These are phyloP conservation scores for Pristionchus mayeri DNA, from an alignment of 2,888 invertebrate genomes.

Conservation along the genomic window DNA sequence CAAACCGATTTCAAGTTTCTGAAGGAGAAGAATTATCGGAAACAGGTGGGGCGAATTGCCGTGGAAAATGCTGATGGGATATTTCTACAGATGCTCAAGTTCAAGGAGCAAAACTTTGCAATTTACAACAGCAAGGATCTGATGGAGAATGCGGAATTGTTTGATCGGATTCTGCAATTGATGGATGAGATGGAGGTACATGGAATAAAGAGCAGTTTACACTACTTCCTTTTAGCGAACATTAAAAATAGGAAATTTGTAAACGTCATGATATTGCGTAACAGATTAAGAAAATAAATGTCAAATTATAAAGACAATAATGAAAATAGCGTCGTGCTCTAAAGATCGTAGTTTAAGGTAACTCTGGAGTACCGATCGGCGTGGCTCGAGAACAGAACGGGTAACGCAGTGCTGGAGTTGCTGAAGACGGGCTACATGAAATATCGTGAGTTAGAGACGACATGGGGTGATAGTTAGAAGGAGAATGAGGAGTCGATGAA, in stretches of 20 bases:
- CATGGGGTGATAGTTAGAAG: too few species aligned
- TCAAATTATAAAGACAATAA: too few species aligned
- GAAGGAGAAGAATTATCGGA: not conserved
- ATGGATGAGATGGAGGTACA: not conserved
- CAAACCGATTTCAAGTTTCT: not conserved
- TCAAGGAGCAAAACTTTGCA: not conserved
- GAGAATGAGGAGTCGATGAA: too few species aligned
- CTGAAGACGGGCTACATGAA: not conserved
- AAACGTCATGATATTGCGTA: too few species aligned
- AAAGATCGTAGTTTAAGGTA: too few species aligned
- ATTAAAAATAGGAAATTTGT: not conserved
- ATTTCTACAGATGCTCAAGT: not conserved
- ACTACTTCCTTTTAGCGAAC: not conserved
- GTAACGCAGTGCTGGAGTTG: not conserved
- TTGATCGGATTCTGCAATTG: not conserved
- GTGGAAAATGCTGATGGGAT: not conserved
- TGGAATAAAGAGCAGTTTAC: not conserved
- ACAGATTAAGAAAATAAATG: too few species aligned
- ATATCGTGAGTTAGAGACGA: not conserved
- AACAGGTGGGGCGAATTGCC: not conserved
- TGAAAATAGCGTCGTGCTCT: too few species aligned
- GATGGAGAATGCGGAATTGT: not conserved
- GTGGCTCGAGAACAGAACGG: not conserved
- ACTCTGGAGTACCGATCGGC: not conserved
- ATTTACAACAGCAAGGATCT: not conserved